These are phyloP conservation scores for Perodicticus potto DNA, from an alignment of 2,797 vertebrate genomes.

Conservation along the genomic window DNA sequence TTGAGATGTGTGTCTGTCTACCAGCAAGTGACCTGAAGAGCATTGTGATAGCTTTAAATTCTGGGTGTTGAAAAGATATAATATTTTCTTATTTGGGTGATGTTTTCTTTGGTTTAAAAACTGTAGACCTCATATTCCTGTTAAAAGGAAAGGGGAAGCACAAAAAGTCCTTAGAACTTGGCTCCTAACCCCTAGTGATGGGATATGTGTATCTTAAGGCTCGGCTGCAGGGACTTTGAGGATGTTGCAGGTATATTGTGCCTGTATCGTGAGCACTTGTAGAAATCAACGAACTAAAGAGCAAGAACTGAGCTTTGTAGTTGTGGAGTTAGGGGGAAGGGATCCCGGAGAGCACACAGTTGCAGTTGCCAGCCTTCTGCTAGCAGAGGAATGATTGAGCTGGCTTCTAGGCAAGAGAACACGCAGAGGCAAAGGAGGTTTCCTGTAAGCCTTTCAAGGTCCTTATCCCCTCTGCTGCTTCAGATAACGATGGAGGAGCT, in stretches of 20 bases:
- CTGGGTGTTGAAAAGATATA: not conserved
- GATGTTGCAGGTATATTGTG: not conserved
- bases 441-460: not conserved
- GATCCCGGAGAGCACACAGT: not conserved
- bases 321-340: not conserved
- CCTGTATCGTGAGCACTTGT: not conserved
- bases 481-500: not conserved
- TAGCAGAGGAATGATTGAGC: not conserved
- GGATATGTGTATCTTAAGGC: not conserved
- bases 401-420: not conserved
- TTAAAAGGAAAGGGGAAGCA: not conserved
- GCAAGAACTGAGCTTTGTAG: not conserved
- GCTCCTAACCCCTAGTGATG: not conserved
- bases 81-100: not conserved
- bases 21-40: not conserved
- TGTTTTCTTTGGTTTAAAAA: conserved; percentile 18
- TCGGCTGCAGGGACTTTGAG: not conserved
- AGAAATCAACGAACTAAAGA: not conserved
- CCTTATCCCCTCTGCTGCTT: not conserved
- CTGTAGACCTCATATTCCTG: not conserved
- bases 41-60: not conserved
- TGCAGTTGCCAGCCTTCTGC: not conserved
- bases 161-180: not conserved
- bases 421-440: not conserved
- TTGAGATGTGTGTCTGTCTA: not conserved